Evolutionary conservation across 2,888 invertebrate genomes (phyloP), one percentile per base, ranked within the genome.

Genomic region (Luperina testacea): DNA sequence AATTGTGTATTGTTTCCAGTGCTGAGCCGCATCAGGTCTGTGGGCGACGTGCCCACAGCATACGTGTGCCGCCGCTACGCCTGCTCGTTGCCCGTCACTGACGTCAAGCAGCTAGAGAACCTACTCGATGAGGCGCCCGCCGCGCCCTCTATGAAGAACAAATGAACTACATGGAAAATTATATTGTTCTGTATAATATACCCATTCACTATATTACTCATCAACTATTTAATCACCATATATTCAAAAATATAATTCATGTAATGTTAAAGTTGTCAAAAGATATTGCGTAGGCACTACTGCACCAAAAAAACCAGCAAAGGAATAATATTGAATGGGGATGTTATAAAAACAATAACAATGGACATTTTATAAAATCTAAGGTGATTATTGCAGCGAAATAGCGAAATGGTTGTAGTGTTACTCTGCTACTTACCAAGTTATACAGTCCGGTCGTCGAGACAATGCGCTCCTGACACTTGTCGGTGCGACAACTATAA

Each of bases 11-110:
- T 59, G 57, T n/a, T 71, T 59, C 13, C 42, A 71, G 96, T 97
- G 78, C 90, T 97, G 15, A 93, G 96, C 77, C 97, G 97, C 72
- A 97, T 97, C 90, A 95, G 97, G 72, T 95, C 97, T 8, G 93
- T 97, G 0, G 97, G 97, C 48, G 98, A 97, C 45, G 97, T 97
- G 75, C 97, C 98, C 0, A 97, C 98, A 0, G 98, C 98, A 42
- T 98, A 98, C 93, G 98, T 98, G n/a, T 98, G 98, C 92, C 97
- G 98, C 11, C 97, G 98, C 88, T 98, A 97, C 92, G 97, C 98
- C 2, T 98, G 98, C 93, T 98, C 98, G 9, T 94, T 98, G 75
- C 98, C 98, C 4, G 98, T 98, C 70, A 98, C 97, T 0, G 97
- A 97, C 75, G 97, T 98, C 0, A 97, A 97, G 27, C 97, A 98